A percentile compares a stretch with the other conserved stretches of the same genome.
phyloP scores from a whole-genome alignment of 2,888 invertebrate species.

The Cyaniris semiargus region DNA sequence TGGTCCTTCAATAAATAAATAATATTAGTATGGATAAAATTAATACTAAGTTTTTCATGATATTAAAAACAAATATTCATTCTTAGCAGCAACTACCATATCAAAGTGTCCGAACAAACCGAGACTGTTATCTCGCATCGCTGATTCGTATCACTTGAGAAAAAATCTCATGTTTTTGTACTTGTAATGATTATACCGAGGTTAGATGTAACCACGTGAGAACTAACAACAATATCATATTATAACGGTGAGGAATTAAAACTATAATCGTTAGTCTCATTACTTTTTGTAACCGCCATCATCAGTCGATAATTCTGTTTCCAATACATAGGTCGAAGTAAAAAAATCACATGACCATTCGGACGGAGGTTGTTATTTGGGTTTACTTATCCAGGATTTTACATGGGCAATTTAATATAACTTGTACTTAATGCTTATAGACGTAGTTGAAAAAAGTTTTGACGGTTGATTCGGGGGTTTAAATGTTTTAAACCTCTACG shows the following conservation, averaged over 20 bases:
- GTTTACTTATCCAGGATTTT: not conserved
- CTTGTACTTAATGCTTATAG: too few relatives aligned
- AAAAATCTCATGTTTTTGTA: constrained; percentile 19
- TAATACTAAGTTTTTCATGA: not conserved
- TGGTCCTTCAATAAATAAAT: too few relatives aligned
- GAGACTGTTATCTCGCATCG: not conserved
- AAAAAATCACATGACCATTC: too few relatives aligned
- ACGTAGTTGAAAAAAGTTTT: too few relatives aligned
- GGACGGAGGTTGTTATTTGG: too few relatives aligned
- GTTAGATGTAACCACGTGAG: constrained; percentile 15
- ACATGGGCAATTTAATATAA: not conserved
- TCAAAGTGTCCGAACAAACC: constrained; percentile 11
- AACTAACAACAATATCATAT: constrained; percentile 3
- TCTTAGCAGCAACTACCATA: not conserved
- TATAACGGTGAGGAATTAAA: not conserved
- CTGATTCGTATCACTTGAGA: constrained; percentile 17
- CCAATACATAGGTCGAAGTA: too few relatives aligned
- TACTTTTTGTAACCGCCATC: not conserved
- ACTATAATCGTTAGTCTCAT: not conserved
- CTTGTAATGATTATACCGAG: constrained; percentile 18
- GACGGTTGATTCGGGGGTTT: too few relatives aligned
- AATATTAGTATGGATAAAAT: not conserved
- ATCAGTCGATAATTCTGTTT: too few relatives aligned
- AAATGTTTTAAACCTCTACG: too few relatives aligned
- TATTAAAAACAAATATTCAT: constrained; percentile 13